phyloP scores from a whole-genome alignment of 2,888 invertebrate genomes.

The Limnephilus rhombicus region DNA sequence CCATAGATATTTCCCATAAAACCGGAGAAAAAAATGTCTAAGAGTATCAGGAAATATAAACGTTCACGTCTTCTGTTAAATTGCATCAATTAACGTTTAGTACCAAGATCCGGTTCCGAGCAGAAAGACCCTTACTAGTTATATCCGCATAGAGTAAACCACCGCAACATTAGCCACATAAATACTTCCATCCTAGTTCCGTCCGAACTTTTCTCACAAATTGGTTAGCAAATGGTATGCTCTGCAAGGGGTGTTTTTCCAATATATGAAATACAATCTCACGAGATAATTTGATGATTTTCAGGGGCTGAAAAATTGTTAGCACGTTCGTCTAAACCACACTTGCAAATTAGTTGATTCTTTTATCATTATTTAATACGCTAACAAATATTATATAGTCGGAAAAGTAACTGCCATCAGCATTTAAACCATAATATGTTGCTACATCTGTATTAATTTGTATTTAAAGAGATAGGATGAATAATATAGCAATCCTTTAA shows the following conservation, averaged over 20 bases:
- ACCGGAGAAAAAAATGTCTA: neutral
- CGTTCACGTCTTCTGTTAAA: neutral
- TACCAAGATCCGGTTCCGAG: neutral
- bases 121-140: constrained; percentile 12
- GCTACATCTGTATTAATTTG: too few relatives aligned
- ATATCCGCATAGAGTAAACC: neutral
- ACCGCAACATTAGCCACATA: constrained; percentile 3
- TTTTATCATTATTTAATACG: too few relatives aligned
- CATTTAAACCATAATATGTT: too few relatives aligned
- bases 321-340: neutral
- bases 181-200: constrained; percentile 23
- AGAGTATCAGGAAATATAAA: constrained; percentile 12
- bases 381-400: too few relatives aligned
- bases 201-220: neutral
- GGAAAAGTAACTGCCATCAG: too few relatives aligned
- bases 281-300: neutral
- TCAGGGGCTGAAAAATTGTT: neutral
- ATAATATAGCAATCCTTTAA: too few relatives aligned
- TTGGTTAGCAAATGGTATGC: neutral
- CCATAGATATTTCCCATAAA: neutral
- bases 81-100: neutral
- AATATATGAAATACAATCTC: neutral
- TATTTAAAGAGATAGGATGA: too few relatives aligned
- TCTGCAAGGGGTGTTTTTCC: neutral
- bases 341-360: too few relatives aligned